Evolutionary conservation across 2,888 invertebrate genomes (phyloP).

Genomic region (Zaprionus obscuricornis): DNA sequence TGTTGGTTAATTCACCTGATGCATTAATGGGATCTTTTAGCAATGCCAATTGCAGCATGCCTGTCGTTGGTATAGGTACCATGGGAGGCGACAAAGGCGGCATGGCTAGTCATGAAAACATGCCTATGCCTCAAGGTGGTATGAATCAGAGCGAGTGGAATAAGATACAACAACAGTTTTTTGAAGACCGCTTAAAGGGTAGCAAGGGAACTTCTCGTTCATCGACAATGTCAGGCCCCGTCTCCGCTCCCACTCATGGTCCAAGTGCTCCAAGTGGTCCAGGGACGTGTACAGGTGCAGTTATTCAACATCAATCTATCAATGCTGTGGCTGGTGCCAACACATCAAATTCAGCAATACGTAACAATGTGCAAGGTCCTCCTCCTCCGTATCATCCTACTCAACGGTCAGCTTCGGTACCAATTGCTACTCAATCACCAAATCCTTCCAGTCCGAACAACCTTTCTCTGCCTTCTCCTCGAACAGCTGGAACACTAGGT

Average conservation of each 20-base stretch:
- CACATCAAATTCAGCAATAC: constrained; percentile 32
- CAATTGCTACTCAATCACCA: constrained; percentile 89
- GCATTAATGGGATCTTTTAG: constrained; percentile 48
- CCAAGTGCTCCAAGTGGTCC: neutral
- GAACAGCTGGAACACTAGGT: constrained; percentile 82
- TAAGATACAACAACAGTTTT: constrained; percentile 94
- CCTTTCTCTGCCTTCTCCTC: constrained; percentile 89
- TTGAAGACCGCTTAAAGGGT: constrained; percentile 86
- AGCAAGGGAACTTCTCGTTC: constrained; percentile 64
- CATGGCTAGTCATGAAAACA: constrained; percentile 42
- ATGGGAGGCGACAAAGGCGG: constrained; percentile 39
- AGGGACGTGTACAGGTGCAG: neutral
- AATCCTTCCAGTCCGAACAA: constrained; percentile 90
- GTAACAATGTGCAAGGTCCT: constrained; percentile 86
- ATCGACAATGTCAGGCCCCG: constrained; percentile 50
- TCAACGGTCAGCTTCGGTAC: constrained; percentile 89
- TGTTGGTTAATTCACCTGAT: constrained; percentile 60
- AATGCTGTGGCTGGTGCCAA: constrained; percentile 7
- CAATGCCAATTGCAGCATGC: constrained; percentile 42
- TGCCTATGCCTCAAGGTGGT: constrained; percentile 57
- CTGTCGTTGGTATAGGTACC: constrained; percentile 46
- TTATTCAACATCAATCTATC: constrained; percentile 6
- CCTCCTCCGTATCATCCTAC: constrained; percentile 91
- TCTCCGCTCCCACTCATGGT: neutral
- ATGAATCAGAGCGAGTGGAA: constrained; percentile 94